Evolutionary conservation across 2,888 invertebrate genomes (phyloP), one percentile per base, ranked within the genome.

Genomic region (Phaonia tiefii): DNA sequence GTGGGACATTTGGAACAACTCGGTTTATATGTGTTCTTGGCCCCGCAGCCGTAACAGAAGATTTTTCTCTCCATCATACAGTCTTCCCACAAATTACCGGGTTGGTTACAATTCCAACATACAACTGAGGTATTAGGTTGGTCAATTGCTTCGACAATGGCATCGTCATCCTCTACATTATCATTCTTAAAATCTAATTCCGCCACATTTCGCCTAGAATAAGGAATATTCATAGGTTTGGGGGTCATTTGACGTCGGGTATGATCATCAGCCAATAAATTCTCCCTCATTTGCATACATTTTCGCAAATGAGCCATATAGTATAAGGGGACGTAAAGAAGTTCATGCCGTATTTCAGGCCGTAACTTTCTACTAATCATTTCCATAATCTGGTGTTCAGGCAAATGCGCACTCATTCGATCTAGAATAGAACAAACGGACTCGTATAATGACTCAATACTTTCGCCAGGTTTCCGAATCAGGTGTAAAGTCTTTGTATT

Each of bases 401-500:
- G 11, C 37, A 67, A 49, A 3, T 51, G 67, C 1, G 51, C 11
- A 10, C 20, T 13, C 2, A 67, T n/a, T 15, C 37, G 31, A 51
- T 67, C 67, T 3, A 51, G 17, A 39, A 67, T 51, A 1, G 75
- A 11, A 10, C 39, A 49, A 39, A 69, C 39, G 13, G 69, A 22
- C 1, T 75, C 69, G 46, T 60, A 63, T 20, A 39, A 75, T 11
- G 17, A 10, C 17, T 67, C 58, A 54, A 66, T 69, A 1, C 15
- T 58, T 51, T 69, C 69, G 11, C 39, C 31, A n/a, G 63, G 15
- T 7, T 42, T 37, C 25, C 71, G 51, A 75, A 11, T 46, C n/a
- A 0, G 66, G 42, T 26, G 46, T 70, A 17, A 46, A 46, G 13
- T 71, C 75, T 8, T 58, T 49, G n/a, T 67, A 67, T 46, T 75